Base-by-base conservation (phyloP, 2,113 vertebrate species). In the Rhadina sibilatrix region DNA sequence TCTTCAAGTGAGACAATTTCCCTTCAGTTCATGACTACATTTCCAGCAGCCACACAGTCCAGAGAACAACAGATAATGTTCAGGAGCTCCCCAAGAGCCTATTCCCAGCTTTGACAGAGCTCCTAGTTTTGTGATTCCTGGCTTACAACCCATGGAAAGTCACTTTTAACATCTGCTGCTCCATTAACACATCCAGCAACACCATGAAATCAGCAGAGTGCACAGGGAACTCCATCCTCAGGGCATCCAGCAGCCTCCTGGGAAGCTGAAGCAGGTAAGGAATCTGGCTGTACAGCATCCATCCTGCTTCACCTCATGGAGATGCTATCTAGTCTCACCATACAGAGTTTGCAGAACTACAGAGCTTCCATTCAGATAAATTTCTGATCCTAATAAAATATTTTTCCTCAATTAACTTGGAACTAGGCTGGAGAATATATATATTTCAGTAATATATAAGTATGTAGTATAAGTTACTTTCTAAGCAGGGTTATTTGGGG, bases 201-300 rank as follows among this genome's bases (percentile, higher is more conserved):
- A 47, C 28, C 46, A 61, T 0, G 0, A 44, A 52, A 60, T 24
- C 53, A 40, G 44, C 46, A 16, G 64, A 49, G 22, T 71, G 21
- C 25, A 35, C 35, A 7, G 37, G 77, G 28, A 91, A 19, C 57
- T 57, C 38, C 69, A 35, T 20, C 47, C 74, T 38, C 78, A 40
- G 37, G 69, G 68, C 68, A 81, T 6, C 13, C 28, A 71, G 86
- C n/a, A 84, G n/a, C 24, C 40, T 42, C 61, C 53, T 12, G 50
- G 46, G 54, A 11, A 80, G 46, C 59, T 87, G 74, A 65, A 84
- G 66, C 71, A 89, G 30, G 44, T 54, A 5, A 31, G 14, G 80
- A 69, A 47, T 1, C 7, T 1, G 3, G 30, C 22, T 52, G 40
- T 31, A 42, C 3, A 2, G 44, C 72, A 56, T 17, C 15, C 0